Evolutionary conservation across 35 echinoderm and acorn worm genomes (phyloP), one percentile per base, ranked within the genome.

Genomic region (Heliocidaris tuberculata): DNA sequence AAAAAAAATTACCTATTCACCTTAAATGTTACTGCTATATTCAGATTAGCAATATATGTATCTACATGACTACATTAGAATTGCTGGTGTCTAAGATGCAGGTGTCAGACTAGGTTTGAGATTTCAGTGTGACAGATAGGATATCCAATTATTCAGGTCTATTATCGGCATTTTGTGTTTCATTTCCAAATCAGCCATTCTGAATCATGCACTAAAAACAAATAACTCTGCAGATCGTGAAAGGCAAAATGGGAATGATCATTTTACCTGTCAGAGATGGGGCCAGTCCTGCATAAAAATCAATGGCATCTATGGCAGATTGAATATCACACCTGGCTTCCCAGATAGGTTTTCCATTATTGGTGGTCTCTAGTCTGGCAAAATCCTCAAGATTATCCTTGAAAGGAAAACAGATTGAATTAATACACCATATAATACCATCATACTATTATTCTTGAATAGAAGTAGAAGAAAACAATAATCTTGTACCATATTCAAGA

Each of bases 361-460:
- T 85, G 2, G 92, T 50, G 1, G 88, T 88, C 95, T 99, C 98
- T 85, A 97, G 94, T 70, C 85, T 85, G 21, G 98, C 98, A 96
- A 99, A 96, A 11, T 99, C 98, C 89, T 99, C 98, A 29, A 95
- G 27, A 85, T 92, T 96, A 93, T 99, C 98, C 98, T 99, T 56
- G 16, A 94, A 90, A 35, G 16, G 31, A 56, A 31, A 94, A 56
- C 5, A 90, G 30, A 30, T n/a, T 31, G 21, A 49, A 50, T 52
- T 21, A 35, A 42, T 86, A 29, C 16, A 27, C 11, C 7, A 42
- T 9, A 94, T 32, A 30, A 70, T 30, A 31, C 59, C 12, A 2
- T 71, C n/a, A 49, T 21, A 31, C 9, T 30, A 60, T 10, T 31
- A 30, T 31, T 30, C 48, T 65, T 30, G 30, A 94, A 30, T 9